phyloP scores from a whole-genome alignment of 1,140 invertebrate genomes.

The Leptopilina boulardi region DNA sequence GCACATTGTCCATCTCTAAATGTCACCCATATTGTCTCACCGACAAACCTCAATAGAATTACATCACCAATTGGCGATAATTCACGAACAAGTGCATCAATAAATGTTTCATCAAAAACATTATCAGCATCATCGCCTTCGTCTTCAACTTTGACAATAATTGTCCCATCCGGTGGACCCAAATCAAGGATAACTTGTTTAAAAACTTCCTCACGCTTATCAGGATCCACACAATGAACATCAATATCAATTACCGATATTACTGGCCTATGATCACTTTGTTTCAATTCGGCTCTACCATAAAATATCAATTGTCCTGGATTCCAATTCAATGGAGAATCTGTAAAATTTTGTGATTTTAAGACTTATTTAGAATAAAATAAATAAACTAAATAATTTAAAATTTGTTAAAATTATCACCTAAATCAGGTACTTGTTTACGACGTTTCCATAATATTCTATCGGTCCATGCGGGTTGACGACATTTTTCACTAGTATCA shows the following conservation, averaged over 20 bases:
- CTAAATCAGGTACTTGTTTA: constrained; percentile 83
- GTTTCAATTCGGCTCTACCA: constrained; percentile 95
- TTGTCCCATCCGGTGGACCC: constrained; percentile 96
- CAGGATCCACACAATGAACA: constrained; percentile 85
- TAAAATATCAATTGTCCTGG: constrained; percentile 92
- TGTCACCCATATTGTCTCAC: constrained; percentile 91
- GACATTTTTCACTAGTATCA: constrained; percentile 98
- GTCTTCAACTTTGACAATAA: constrained; percentile 82
- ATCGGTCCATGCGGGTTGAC: constrained; percentile 99
- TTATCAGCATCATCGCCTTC: constrained; percentile 70
- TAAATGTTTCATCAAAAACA: constrained; percentile 83
- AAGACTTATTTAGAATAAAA: no score
- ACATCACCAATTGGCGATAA: constrained; percentile 89
- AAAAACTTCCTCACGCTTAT: constrained; percentile 85
- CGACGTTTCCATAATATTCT: constrained; percentile 92
- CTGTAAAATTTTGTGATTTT: constrained; percentile 63
- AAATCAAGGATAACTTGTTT: constrained; percentile 89
- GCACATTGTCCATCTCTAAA: constrained; percentile 91
- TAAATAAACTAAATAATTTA: constrained; percentile 32
- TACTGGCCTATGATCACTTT: constrained; percentile 98
- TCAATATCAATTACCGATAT: constrained; percentile 93
- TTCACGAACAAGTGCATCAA: constrained; percentile 84
- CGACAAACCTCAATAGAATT: constrained; percentile 93
- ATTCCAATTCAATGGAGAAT: constrained; percentile 80
- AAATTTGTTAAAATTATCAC: constrained; percentile 63